Evolutionary conservation across 1,140 invertebrate genomes (phyloP).

Genomic region (Halictus rubicundus): DNA sequence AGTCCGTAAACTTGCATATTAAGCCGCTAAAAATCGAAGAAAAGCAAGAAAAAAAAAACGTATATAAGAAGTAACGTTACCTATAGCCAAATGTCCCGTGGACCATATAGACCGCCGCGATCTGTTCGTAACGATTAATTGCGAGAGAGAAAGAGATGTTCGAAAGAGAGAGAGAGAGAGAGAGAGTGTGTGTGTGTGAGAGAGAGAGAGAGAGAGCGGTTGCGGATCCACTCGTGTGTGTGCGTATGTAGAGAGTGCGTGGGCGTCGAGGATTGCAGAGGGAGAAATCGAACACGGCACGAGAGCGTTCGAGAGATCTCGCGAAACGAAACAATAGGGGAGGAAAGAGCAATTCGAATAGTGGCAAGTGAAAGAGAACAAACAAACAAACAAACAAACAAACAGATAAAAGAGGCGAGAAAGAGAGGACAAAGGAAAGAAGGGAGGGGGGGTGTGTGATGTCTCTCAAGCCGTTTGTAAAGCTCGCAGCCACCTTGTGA

Average conservation of each 20-base stretch:
- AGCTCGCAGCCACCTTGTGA: conserved; percentile 79
- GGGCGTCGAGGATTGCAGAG: neutral
- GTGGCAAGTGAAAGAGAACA: conserved; percentile 47
- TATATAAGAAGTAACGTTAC: conserved; percentile 63
- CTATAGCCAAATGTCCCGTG: conserved; percentile 78
- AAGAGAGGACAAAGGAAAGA: conserved; percentile 27
- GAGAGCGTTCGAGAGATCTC: conserved; percentile 32
- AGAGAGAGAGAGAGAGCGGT: conserved; percentile 44
- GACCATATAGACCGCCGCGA: conserved; percentile 74
- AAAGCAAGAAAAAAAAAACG: conserved; percentile 49
- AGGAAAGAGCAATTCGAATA: conserved; percentile 36
- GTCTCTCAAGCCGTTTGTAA: conserved; percentile 69
- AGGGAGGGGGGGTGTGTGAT: neutral
- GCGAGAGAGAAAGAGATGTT: conserved; percentile 18
- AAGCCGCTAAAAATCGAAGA: conserved; percentile 17
- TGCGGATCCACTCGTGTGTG: no score
- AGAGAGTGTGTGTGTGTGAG: neutral
- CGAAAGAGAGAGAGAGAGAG: conserved; percentile 24
- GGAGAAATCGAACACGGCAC: conserved; percentile 16
- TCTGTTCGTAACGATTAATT: conserved; percentile 56
- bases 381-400: conserved; percentile 47
- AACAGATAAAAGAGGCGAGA: conserved; percentile 35
- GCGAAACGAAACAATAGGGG: conserved; percentile 33
- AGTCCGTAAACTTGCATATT: conserved; percentile 51
- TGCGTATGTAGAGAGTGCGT: no score